Evolutionary conservation across 2,888 invertebrate genomes (phyloP).

Genomic region (Papilio demoleus): DNA sequence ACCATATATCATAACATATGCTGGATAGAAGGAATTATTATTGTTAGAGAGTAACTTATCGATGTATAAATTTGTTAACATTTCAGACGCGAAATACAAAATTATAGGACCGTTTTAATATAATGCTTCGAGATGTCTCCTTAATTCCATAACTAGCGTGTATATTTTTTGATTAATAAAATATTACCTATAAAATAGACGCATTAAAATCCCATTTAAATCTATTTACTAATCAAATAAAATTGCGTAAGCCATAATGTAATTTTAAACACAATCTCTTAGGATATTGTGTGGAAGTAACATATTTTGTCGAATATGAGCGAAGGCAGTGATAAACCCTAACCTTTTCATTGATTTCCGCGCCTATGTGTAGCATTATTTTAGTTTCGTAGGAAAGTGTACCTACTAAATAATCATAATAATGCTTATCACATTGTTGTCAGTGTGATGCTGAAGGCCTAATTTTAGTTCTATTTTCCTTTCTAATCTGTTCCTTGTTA

Average conservation of each 20-base stretch:
- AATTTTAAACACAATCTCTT: background rate
- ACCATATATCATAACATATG: background rate
- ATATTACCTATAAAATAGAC: background rate
- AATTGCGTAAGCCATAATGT: constrained; percentile 7
- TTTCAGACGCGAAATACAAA: background rate
- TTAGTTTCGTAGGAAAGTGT: background rate
- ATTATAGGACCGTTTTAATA: too few species aligned
- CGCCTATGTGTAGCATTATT: background rate
- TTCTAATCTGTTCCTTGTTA: too few species aligned
- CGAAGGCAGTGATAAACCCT: constrained; percentile 4
- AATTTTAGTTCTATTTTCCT: too few species aligned
- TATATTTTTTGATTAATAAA: background rate
- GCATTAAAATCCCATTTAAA: constrained; percentile 6
- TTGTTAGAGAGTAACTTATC: background rate
- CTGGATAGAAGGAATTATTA: background rate
- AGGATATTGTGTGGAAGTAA: constrained; percentile 2
- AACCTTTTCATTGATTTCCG: constrained; percentile 9
- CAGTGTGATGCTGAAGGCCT: too few species aligned
- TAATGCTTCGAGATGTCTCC: too few species aligned
- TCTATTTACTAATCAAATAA: constrained; percentile 10
- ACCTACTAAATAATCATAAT: background rate
- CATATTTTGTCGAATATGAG: background rate
- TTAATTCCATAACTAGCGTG: too few species aligned
- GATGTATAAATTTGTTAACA: background rate
- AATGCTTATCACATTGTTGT: too few species aligned